A percentile compares a stretch with the other conserved stretches of the same genome.
phyloP scores from a whole-genome alignment of 1,140 invertebrate species.

The Hycleus phaleratus region DNA sequence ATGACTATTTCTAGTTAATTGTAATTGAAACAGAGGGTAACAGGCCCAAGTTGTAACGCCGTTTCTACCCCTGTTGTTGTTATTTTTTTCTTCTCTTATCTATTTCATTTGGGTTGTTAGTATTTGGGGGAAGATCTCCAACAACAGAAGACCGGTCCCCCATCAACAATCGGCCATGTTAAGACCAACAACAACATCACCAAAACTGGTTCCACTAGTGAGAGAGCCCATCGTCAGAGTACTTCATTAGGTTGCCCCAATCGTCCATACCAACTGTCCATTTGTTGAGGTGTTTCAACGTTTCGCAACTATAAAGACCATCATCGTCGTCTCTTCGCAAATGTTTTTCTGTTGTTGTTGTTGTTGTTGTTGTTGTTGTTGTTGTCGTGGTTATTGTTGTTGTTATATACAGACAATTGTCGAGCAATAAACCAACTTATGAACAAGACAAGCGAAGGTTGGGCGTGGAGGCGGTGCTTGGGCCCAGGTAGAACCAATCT shows the following conservation, averaged over 20 bases:
- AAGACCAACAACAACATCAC: conserved; percentile 7
- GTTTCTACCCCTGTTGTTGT: background rate
- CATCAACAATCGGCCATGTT: conserved; percentile 13
- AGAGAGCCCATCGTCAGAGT: background rate
- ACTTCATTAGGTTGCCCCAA: conserved; percentile 17
- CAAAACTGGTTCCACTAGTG: conserved; percentile 22
- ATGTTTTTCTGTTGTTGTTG: no score
- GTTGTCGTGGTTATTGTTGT: background rate
- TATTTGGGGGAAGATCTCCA: conserved; percentile 15
- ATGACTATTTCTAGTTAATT: conserved; percentile 27
- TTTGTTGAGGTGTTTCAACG: conserved; percentile 27
- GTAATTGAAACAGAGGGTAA: conserved; percentile 31
- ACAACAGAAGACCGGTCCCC: background rate
- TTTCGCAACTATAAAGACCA: background rate
- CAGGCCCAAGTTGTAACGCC: background rate
- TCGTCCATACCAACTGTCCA: conserved; percentile 18
- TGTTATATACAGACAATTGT: conserved; percentile 19
- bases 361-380: background rate
- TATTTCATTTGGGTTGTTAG: background rate
- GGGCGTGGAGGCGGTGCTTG: conserved; percentile 33
- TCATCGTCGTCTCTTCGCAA: no score
- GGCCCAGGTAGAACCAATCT: conserved; percentile 37
- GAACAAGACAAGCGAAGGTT: conserved; percentile 31
- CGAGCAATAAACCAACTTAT: conserved; percentile 38
- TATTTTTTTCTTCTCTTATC: background rate